Conservation (phyloP, 1,140 invertebrate species). For the Lepidostoma basale region DNA sequence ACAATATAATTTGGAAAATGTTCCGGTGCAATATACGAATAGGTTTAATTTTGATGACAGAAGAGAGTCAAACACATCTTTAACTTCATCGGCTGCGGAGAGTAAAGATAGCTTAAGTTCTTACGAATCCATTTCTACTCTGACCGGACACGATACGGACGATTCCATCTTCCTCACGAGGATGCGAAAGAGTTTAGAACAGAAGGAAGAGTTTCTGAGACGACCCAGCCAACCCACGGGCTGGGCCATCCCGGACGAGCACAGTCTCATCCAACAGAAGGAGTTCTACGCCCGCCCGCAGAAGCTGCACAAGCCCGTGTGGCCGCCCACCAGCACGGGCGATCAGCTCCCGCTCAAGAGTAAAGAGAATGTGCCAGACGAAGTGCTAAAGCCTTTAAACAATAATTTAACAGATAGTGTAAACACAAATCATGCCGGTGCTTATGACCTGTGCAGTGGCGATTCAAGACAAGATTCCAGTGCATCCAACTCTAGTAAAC, state of each 20-base stretch:
- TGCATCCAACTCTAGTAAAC: slow-evolving; percentile 47
- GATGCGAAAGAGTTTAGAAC: slow-evolving; percentile 80
- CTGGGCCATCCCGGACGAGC: slow-evolving; percentile 59
- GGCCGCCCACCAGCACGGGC: slow-evolving; percentile 68
- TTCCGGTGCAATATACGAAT: slow-evolving; percentile 37
- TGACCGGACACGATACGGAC: slow-evolving; percentile 69
- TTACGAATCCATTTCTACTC: slow-evolving; percentile 69
- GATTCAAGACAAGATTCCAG: slow-evolving; percentile 39
- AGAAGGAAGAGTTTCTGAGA: slow-evolving; percentile 85
- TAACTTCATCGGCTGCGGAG: slow-evolving; percentile 63
- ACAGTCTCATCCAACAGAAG: slow-evolving; percentile 62
- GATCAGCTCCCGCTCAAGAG: slow-evolving; percentile 40
- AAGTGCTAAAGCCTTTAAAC: slow-evolving; percentile 10
- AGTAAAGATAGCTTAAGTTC: slow-evolving; percentile 70
- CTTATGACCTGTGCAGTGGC: slow-evolving; percentile 34
- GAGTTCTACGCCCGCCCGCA: slow-evolving; percentile 80
- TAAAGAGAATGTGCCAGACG: slow-evolving; percentile 42
- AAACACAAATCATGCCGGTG: slow-evolving; percentile 36
- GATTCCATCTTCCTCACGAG: slow-evolving; percentile 72
- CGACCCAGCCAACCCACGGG: slow-evolving; percentile 72
- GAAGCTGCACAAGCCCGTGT: slow-evolving; percentile 73
- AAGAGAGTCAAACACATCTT: slow-evolving; percentile 65
- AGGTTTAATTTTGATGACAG: slow-evolving; percentile 50
- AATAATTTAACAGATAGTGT: slow-evolving; percentile 25
- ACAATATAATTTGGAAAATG: slow-evolving; percentile 35